Evolutionary conservation across 2,888 invertebrate species (phyloP).

Genomic region (Drosophila fungiperda): DNA sequence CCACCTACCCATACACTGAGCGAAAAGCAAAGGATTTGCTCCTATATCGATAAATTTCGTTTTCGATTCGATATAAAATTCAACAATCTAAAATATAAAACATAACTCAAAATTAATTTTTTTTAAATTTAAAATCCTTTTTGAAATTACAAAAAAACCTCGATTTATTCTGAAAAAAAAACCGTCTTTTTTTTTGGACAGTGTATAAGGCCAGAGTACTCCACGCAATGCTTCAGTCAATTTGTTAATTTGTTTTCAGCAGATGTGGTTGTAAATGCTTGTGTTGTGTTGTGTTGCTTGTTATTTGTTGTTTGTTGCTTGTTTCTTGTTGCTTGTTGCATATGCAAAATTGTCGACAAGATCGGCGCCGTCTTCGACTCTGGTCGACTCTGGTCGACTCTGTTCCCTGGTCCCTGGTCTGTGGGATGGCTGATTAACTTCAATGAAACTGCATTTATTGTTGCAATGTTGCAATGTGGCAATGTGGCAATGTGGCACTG

Average conservation of each 20-base stretch:
- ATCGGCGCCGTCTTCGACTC: slow-evolving; percentile 57
- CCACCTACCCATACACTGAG: slow-evolving; percentile 23
- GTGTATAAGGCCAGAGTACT: slow-evolving; percentile 30
- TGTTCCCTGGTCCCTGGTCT: background rate
- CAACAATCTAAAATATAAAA: too few relatives aligned
- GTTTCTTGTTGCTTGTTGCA: slow-evolving; percentile 29
- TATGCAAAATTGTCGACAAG: slow-evolving; percentile 58
- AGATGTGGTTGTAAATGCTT: slow-evolving; percentile 11
- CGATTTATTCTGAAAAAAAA: background rate
- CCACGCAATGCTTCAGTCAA: slow-evolving; percentile 59
- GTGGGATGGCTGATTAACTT: slow-evolving; percentile 70
- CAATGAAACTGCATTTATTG: slow-evolving; percentile 79
- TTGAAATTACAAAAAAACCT: too few relatives aligned
- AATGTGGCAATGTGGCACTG: slow-evolving; percentile 6
- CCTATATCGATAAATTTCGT: too few relatives aligned
- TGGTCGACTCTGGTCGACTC: background rate
- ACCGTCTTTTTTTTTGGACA: slow-evolving; percentile 11
- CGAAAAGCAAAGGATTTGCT: slow-evolving; percentile 10
- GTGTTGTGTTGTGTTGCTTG: slow-evolving; percentile 18
- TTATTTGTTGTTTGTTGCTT: slow-evolving; percentile 12
- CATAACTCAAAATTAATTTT: too few relatives aligned
- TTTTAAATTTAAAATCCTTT: too few relatives aligned
- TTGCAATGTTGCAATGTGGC: slow-evolving; percentile 43
- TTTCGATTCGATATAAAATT: too few relatives aligned
- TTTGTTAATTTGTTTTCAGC: slow-evolving; percentile 60